These are phyloP conservation scores for Carduelis carduelis DNA, from an alignment of 2,797 vertebrate genomes.

Conservation along the genomic window DNA sequence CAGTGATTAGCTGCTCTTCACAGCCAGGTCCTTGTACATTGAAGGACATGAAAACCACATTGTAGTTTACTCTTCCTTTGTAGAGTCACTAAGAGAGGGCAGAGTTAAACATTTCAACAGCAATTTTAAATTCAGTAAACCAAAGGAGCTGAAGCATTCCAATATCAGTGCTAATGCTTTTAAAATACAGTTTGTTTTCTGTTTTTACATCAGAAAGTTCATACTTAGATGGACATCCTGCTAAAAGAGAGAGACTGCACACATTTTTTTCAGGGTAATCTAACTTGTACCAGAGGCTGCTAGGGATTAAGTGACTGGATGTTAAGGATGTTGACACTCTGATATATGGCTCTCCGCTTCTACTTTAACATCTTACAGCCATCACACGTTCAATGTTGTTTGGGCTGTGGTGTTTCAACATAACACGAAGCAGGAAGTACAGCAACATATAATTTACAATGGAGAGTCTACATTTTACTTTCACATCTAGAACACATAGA, in stretches of 20 bases:
- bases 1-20: background rate
- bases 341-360: background rate
- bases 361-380: slow-evolving; percentile 11
- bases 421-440: slow-evolving; percentile 54
- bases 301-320: slow-evolving; percentile 15
- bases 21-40: background rate
- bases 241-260: background rate
- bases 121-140: background rate
- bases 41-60: background rate
- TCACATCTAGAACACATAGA: background rate
- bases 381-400: background rate
- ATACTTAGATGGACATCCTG: background rate
- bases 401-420: slow-evolving; percentile 10
- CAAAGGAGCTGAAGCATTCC: background rate
- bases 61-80: background rate
- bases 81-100: background rate
- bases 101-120: background rate
- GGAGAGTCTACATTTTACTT: slow-evolving; percentile 3
- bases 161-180: background rate
- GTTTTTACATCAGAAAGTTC: background rate
- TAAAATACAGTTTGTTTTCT: background rate
- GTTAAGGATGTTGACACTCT: slow-evolving; percentile 20
- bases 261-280: background rate
- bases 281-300: background rate
- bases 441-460: slow-evolving; percentile 33